phyloP scores from a whole-genome alignment of 2,113 vertebrate species.

The Rallus limicola region DNA sequence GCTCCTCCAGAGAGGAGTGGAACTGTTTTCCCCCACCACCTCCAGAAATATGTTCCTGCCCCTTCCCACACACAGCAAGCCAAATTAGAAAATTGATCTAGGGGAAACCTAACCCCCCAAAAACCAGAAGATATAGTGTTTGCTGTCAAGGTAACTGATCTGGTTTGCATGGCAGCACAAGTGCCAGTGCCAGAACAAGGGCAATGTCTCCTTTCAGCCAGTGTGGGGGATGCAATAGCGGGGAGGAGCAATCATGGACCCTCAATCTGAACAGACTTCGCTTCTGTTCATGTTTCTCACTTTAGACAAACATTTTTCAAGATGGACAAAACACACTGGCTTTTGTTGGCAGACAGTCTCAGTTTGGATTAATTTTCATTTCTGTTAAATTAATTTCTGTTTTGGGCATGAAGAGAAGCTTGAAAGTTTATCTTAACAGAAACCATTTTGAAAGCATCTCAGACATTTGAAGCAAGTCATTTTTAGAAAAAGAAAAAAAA shows the following conservation, averaged over 20 bases:
- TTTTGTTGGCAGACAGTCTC: background rate
- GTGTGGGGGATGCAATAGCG: fast-evolving
- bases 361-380: background rate
- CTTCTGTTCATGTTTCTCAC: background rate
- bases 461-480: background rate
- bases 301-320: background rate
- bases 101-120: background rate
- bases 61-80: background rate
- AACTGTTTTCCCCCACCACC: background rate
- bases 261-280: background rate
- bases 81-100: background rate
- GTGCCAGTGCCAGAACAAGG: background rate
- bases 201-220: background rate
- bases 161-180: background rate
- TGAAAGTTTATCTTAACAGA: background rate
- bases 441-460: background rate
- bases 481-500: background rate
- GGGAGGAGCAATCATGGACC: background rate
- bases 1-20: background rate
- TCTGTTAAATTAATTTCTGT: background rate
- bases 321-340: background rate
- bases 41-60: background rate
- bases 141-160: background rate
- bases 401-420: background rate
- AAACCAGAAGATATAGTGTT: background rate